These are phyloP conservation scores for Rambutsinella grinnellia DNA, from an alignment of 2,888 invertebrate species.

Conservation along the genomic window DNA sequence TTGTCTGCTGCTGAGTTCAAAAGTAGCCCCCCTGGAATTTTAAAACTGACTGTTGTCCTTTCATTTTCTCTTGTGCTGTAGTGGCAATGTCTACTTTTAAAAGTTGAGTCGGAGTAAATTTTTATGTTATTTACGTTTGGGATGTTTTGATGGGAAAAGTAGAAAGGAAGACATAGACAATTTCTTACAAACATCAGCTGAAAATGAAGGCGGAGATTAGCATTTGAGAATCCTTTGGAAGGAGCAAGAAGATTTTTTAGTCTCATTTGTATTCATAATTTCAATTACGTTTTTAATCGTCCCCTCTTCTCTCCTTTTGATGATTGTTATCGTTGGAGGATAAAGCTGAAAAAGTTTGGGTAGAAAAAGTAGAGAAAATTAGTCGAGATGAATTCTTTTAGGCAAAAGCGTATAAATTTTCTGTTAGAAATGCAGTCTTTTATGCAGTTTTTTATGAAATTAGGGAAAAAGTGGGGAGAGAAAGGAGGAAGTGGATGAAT, in stretches of 20 bases:
- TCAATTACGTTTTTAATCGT: constrained; percentile 39
- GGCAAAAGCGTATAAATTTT: background rate
- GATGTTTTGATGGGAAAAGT: background rate
- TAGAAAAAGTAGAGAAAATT: no score
- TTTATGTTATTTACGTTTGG: no score
- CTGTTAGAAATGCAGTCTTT: background rate
- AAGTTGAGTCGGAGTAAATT: no score
- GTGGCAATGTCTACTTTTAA: background rate
- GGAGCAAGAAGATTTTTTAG: constrained; percentile 15
- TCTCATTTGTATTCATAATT: constrained; percentile 48
- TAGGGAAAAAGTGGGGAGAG: no score
- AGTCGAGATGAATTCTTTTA: no score
- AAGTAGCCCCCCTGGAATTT: constrained; percentile 48
- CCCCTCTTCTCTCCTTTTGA: constrained; percentile 4
- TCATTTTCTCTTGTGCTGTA: constrained; percentile 13
- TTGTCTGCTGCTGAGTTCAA: constrained; percentile 31
- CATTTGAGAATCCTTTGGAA: constrained; percentile 19
- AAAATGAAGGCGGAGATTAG: background rate
- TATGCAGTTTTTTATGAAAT: background rate
- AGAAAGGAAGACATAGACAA: background rate
- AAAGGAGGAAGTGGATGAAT: background rate
- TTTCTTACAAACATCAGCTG: background rate
- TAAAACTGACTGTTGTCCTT: constrained; percentile 32
- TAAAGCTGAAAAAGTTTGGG: no score
- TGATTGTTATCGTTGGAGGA: background rate